A percentile compares a stretch with the other conserved stretches of the same genome.
Evolutionary conservation across 2,113 vertebrate genomes (phyloP).

Genomic region (Tor tambroides): DNA sequence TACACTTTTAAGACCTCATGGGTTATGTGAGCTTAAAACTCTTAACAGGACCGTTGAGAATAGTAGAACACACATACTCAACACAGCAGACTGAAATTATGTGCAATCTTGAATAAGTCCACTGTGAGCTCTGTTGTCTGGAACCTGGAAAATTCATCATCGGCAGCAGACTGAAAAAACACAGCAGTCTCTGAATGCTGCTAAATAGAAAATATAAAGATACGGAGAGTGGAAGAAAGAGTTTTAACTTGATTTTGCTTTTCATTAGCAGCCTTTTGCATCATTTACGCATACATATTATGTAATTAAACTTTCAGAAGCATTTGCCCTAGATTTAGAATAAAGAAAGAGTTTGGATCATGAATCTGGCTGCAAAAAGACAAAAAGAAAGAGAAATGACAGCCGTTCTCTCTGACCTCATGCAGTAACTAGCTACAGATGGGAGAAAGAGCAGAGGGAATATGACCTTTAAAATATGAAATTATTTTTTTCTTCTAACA

Average conservation of each 20-base stretch:
- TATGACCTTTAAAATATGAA: slow-evolving; percentile 56
- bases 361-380: background rate
- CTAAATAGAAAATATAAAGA: background rate
- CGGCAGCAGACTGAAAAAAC: slow-evolving; percentile 40
- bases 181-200: background rate
- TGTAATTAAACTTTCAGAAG: background rate
- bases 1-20: slow-evolving; percentile 24
- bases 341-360: background rate
- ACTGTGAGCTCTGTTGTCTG: slow-evolving; percentile 50
- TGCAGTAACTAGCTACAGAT: slow-evolving; percentile 64
- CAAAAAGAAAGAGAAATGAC: slow-evolving; percentile 49
- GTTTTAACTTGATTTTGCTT: background rate
- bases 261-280: background rate
- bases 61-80: slow-evolving; percentile 15
- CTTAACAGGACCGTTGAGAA: background rate
- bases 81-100: slow-evolving; percentile 30
- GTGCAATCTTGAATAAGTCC: slow-evolving; percentile 43
- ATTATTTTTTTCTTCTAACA: slow-evolving; percentile 54
- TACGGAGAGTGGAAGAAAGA: background rate
- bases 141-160: slow-evolving; percentile 71
- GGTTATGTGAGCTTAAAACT: slow-evolving; percentile 13
- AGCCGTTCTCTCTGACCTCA: slow-evolving; percentile 59
- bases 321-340: background rate
- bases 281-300: background rate
- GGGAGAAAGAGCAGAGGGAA: slow-evolving; percentile 51